These are phyloP conservation scores for Labeo rohita DNA, from an alignment of 2,113 vertebrate species.

Conservation along the genomic window DNA sequence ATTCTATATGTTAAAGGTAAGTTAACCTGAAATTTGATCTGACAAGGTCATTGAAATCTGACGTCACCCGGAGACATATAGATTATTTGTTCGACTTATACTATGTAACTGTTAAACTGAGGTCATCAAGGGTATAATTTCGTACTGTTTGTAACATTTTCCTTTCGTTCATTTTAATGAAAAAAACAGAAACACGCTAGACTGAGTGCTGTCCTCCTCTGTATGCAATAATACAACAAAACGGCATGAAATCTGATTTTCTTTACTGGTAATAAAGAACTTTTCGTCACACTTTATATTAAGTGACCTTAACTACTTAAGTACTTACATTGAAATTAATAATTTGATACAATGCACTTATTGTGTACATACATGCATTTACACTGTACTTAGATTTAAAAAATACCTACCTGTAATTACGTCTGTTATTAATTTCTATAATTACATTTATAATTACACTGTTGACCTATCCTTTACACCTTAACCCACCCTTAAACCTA, in stretches of 20 bases:
- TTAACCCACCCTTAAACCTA: no score
- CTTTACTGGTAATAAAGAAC: not conserved
- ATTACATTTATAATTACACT: no score
- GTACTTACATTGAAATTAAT: no score
- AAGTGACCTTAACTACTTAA: no score
- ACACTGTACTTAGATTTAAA: no score
- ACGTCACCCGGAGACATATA: not conserved
- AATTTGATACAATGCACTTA: no score
- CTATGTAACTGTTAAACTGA: not conserved
- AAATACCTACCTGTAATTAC: no score
- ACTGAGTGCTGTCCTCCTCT: not conserved
- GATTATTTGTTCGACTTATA: not conserved
- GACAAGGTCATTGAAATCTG: constrained; percentile 23
- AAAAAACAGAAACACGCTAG: not conserved
- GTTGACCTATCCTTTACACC: no score
- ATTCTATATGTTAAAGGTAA: not conserved
- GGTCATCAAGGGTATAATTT: no score
- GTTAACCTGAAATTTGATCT: not conserved
- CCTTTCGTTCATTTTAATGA: not conserved
- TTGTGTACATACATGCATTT: no score
- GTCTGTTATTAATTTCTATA: no score
- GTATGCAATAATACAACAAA: not conserved
- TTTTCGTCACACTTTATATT: not conserved
- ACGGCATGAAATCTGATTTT: not conserved
- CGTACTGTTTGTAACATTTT: not conserved